Conservation (phyloP, 1,140 invertebrate genomes). For the Heterodera schachtii region DNA sequence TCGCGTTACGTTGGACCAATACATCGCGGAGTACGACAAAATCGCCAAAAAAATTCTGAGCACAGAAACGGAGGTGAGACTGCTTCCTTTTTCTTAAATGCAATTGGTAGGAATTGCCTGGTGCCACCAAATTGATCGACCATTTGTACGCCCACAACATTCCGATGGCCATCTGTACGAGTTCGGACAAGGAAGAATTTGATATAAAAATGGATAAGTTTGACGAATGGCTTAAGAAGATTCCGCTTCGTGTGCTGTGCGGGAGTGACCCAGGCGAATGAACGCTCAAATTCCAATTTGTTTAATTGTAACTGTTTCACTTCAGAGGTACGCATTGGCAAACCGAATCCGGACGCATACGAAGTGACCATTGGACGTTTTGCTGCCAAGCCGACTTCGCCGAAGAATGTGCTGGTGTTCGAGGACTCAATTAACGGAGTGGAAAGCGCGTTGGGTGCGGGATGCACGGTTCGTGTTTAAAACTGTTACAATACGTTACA, state of each 20-base stretch:
- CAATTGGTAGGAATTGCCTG: constrained; percentile 72
- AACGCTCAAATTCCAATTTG: background rate
- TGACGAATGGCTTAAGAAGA: constrained; percentile 42
- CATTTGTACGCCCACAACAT: constrained; percentile 77
- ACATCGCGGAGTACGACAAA: constrained; percentile 66
- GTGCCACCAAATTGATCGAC: constrained; percentile 78
- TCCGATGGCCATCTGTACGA: constrained; percentile 85
- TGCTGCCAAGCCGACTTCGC: constrained; percentile 67
- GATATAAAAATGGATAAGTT: constrained; percentile 72
- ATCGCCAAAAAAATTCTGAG: no score
- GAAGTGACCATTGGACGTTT: constrained; percentile 79
- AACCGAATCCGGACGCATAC: constrained; percentile 91
- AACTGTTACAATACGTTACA: no score
- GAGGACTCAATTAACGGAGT: constrained; percentile 84
- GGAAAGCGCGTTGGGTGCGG: constrained; percentile 73
- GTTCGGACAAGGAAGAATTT: constrained; percentile 78
- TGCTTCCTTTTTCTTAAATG: no score
- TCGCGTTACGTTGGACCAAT: constrained; percentile 70
- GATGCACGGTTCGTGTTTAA: constrained; percentile 54
- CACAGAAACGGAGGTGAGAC: no score
- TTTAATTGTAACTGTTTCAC: background rate
- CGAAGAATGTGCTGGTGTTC: constrained; percentile 75
- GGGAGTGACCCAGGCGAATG: constrained; percentile 77
- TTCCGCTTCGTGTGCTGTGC: constrained; percentile 74
- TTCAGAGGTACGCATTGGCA: constrained; percentile 65